Base-by-base conservation (phyloP, 2,797 vertebrate species). In the Amniataba percoides region DNA sequence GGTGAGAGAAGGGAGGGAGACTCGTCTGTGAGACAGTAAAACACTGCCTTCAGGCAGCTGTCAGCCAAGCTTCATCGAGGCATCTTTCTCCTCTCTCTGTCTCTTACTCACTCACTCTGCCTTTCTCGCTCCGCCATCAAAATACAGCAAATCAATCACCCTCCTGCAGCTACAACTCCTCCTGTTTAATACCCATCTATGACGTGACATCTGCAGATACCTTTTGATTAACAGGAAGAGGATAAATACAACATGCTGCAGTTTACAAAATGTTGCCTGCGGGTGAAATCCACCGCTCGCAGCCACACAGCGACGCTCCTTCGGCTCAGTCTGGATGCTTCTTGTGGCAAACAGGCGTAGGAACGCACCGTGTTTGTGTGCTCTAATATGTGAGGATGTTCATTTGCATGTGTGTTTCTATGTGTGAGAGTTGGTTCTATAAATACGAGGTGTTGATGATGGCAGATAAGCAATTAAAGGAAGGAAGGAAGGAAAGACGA, bases 361-460 rank as follows among this genome's bases (percentile, higher is more conserved):
- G 71, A 72, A 89, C 72, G 75, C 78, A 51, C 71, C 51, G 25
- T 12, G 59, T 43, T 62, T 66, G 55, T 45, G 52, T 21, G 55
- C 61, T 72, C 57, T 80, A 43, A 59, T 57, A 59, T 61, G 86
- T 77, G 77, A 78, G 69, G 64, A 64, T 76, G 78, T 87, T 88
- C 74, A 82, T 89, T 87, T 83, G 85, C 88, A 87, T 85, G 87
- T 86, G 87, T 61, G 58, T 79, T 74, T 87, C 72, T 74, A 82
- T 27, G 81, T 87, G 91, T 89, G 90, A 88, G 82, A 82, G 76
- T 75, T 56, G 69, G 14, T 60, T 88, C 93, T 94, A 94, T 93
- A 93, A 93, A 93, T 94, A 94, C 46, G 14, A 89, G 88, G 91
- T 94, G 93, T 90, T 87, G 89, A 91, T 90, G 83, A 90, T 77